Conservation (phyloP, 2,797 vertebrate genomes). For the Sebastolobus alascanus region DNA sequence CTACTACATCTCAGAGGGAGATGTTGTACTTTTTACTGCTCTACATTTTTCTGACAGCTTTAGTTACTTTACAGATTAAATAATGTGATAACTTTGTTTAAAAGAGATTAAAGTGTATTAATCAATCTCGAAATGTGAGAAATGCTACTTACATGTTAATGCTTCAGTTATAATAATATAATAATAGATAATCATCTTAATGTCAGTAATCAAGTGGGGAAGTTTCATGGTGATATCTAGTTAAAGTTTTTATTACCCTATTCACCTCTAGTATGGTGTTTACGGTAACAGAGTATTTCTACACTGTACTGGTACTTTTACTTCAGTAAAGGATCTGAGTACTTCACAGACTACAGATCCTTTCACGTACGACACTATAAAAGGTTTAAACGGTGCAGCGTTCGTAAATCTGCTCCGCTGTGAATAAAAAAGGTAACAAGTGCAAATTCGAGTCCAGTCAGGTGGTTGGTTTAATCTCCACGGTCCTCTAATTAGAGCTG, state of each 20-base stretch:
- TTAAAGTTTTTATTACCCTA: too few relatives aligned
- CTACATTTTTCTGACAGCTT: too few relatives aligned
- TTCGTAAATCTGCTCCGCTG: slow-evolving; percentile 1
- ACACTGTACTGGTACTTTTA: not conserved
- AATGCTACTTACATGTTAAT: too few relatives aligned
- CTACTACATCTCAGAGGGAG: too few relatives aligned
- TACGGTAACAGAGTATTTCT: not conserved
- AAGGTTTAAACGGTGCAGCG: not conserved
- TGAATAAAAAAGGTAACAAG: slow-evolving; percentile 47
- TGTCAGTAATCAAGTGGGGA: not conserved
- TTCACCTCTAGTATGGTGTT: too few relatives aligned
- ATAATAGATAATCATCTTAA: too few relatives aligned
- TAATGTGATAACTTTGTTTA: too few relatives aligned
- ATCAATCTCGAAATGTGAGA: too few relatives aligned
- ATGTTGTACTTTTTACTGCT: too few relatives aligned
- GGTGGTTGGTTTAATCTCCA: slow-evolving; percentile 64
- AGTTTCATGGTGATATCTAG: not conserved
- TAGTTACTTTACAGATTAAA: too few relatives aligned
- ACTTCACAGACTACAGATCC: not conserved
- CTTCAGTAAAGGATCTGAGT: not conserved
- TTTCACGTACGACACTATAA: not conserved
- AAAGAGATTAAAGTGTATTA: too few relatives aligned
- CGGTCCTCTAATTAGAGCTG: slow-evolving; percentile 77
- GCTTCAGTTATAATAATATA: too few relatives aligned
- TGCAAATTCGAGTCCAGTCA: slow-evolving; percentile 59